phyloP scores from a whole-genome alignment of 2,888 invertebrate species.

The Anthoptus insignis region DNA sequence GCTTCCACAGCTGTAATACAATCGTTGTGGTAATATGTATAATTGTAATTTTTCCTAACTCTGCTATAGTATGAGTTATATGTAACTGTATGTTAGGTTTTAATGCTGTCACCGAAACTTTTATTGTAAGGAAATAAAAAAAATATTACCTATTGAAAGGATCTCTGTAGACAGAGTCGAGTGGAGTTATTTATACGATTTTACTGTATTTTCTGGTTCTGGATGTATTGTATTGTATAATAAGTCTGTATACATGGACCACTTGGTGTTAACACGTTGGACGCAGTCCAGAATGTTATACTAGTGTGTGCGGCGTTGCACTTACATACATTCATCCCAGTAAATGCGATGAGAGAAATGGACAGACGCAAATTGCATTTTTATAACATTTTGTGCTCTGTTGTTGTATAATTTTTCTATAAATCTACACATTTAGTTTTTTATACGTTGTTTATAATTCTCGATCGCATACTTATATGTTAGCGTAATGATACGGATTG shows the following conservation, averaged over 20 bases:
- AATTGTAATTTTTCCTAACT: slow-evolving; percentile 38
- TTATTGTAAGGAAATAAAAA: slow-evolving; percentile 31
- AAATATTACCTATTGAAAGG: slow-evolving; percentile 33
- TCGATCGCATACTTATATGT: slow-evolving; percentile 3
- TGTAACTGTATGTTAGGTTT: slow-evolving; percentile 34
- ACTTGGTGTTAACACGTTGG: slow-evolving; percentile 7
- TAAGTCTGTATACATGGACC: slow-evolving; percentile 33
- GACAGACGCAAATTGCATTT: background rate
- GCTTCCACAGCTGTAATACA: background rate
- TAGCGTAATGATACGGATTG: background rate
- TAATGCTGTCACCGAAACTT: slow-evolving; percentile 32
- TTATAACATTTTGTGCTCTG: slow-evolving; percentile 20
- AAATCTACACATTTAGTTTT: slow-evolving; percentile 27
- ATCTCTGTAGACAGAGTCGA: slow-evolving; percentile 33
- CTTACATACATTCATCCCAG: too few species aligned
- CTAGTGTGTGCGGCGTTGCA: background rate
- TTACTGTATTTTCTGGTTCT: slow-evolving; percentile 36
- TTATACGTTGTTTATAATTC: slow-evolving; percentile 25
- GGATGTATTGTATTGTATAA: slow-evolving; percentile 33
- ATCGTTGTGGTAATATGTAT: slow-evolving; percentile 29
- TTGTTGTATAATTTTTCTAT: slow-evolving; percentile 26
- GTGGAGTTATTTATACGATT: slow-evolving; percentile 35
- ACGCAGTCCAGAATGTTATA: slow-evolving; percentile 12
- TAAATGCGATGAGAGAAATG: background rate
- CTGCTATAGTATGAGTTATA: slow-evolving; percentile 33